A percentile compares a stretch with the other conserved stretches of the same genome.
These are phyloP conservation scores for Petrophora chlorosata DNA, from an alignment of 2,888 invertebrate genomes.

Conservation along the genomic window DNA sequence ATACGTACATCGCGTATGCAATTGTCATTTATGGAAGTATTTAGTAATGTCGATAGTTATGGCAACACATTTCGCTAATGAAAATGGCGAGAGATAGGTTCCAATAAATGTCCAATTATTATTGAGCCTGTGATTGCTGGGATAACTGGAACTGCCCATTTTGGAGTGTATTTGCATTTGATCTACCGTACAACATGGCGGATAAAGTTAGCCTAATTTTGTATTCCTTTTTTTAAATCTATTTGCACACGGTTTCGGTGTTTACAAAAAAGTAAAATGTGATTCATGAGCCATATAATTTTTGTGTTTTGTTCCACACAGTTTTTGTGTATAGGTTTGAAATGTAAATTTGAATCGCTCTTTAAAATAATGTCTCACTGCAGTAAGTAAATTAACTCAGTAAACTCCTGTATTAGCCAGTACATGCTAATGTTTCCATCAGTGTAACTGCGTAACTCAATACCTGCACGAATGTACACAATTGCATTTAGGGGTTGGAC, in stretches of 20 bases:
- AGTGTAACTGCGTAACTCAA: constrained; percentile 80
- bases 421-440: constrained; percentile 76
- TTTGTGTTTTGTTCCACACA: too few species aligned
- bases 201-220: too few species aligned
- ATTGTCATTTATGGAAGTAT: constrained; percentile 64
- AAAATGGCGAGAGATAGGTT: constrained; percentile 30
- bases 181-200: too few species aligned
- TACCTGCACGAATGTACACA: constrained; percentile 79
- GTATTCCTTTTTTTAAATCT: too few species aligned
- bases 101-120: constrained; percentile 36
- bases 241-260: too few species aligned
- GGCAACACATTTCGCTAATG: constrained; percentile 42
- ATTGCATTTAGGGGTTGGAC: constrained; percentile 79
- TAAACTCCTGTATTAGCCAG: constrained; percentile 36
- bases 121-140: constrained; percentile 3
- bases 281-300: too few species aligned
- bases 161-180: background rate
- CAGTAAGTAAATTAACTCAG: constrained; percentile 14
- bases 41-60: constrained; percentile 58
- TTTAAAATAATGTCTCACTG: too few species aligned
- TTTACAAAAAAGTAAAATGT: too few species aligned
- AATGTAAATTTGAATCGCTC: too few species aligned
- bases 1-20: constrained; percentile 43
- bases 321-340: too few species aligned
- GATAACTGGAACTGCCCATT: constrained; percentile 10